Base-by-base conservation (phyloP, 2,113 vertebrate genomes). In the Nicator chloris region DNA sequence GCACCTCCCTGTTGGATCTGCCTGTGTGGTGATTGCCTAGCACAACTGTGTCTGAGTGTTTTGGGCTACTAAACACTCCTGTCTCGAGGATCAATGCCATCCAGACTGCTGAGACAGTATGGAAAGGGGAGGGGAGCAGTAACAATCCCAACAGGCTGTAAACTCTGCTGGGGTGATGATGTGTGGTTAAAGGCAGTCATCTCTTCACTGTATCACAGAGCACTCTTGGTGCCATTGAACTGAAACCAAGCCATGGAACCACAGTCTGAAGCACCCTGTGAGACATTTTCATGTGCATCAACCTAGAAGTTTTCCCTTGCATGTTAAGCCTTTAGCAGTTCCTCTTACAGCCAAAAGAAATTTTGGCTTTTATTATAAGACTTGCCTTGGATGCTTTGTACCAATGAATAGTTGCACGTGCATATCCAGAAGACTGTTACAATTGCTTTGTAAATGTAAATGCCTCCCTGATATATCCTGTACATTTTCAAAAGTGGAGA, bases 11-110 rank as follows among this genome's bases (percentile, higher is more conserved):
- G 40, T n/a, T 47, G 71, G 47, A 73, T 50, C 30, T 77, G 33
- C 6, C 5, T 65, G 13, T 14, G 30, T 40, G 82, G 40, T 33
- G 64, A 49, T 35, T 57, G 86, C 61, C 47, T 53, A 10, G 27
- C 42, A 10, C 0, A 0, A 9, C 23, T 35, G 3, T 11, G 13
- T 73, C 45, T 70, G 50, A 57, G 49, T 59, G 28, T 7, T 63
- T 31, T 5, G 35, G 19, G n/a, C 24, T n/a, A 40, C n/a, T 49
- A 57, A 90, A 88, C 82, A 4, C 22, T 70, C 60, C 37, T 45
- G 7, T 54, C 77, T 82, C 0, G 0, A 63, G 21, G 35, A 82
- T 64, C 79, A 68, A 5, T 47, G 24, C 16, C 51, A 39, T 24
- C 13, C 33, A 68, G 30, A 24, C 21, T 66, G 37, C 64, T 63